Evolutionary conservation across 2,888 invertebrate genomes (phyloP).

Genomic region (Sphaeridia pumilis): DNA sequence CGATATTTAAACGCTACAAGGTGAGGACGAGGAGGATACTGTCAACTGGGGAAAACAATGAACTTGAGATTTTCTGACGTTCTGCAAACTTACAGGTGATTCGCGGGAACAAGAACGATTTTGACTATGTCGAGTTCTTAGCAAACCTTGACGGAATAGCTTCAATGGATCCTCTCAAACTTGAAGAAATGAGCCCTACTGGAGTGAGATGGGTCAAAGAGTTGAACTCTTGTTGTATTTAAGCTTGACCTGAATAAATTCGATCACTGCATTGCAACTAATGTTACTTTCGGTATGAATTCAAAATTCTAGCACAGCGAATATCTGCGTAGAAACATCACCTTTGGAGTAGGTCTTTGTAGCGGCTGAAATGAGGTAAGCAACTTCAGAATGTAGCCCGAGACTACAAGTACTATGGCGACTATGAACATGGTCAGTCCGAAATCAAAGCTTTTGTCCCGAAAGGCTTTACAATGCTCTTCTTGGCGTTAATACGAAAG

Average conservation of each 20-base stretch:
- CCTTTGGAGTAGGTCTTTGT: conserved; percentile 39
- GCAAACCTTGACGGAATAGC: conserved; percentile 28
- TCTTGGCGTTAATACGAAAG: no score
- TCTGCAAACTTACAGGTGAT: conserved; percentile 26
- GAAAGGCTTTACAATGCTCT: no score
- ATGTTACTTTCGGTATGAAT: no score
- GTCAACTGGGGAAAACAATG: no score
- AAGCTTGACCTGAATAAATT: no score
- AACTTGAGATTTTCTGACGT: no score
- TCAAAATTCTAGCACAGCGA: no score
- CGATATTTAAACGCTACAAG: conserved; percentile 29
- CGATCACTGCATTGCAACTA: no score
- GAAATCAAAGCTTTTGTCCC: no score
- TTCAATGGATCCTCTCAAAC: conserved; percentile 27
- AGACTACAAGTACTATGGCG: no score
- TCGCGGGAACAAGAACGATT: conserved; percentile 29
- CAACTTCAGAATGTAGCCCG: conserved; percentile 55
- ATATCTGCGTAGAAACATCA: conserved; percentile 5
- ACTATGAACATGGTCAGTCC: no score
- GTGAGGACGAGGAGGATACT: conserved; percentile 21
- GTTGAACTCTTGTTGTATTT: conserved; percentile 19
- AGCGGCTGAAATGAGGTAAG: conserved; percentile 54
- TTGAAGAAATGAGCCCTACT: conserved; percentile 33
- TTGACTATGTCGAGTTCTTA: conserved; percentile 33
- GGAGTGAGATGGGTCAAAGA: conserved; percentile 34